Percentiles rank a stretch among this genome's conserved stretches.
phyloP scores from a whole-genome alignment of 2,888 invertebrate genomes.

The Operophtera brumata region DNA sequence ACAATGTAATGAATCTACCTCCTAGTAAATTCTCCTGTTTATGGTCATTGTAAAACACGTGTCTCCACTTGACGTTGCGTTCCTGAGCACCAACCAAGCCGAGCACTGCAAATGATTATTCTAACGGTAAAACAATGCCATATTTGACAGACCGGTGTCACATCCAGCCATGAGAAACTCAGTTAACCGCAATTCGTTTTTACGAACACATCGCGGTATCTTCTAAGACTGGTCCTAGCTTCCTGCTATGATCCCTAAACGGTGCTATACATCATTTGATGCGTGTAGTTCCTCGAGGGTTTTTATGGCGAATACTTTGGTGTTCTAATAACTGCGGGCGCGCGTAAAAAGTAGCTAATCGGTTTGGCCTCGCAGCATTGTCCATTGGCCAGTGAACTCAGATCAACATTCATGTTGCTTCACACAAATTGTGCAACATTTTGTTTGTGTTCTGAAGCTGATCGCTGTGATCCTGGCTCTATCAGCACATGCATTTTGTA shows the following conservation, averaged over 20 bases:
- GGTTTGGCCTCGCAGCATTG: slow-evolving; percentile 38
- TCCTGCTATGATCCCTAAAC: slow-evolving; percentile 70
- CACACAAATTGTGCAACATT: slow-evolving; percentile 15
- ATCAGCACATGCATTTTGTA: slow-evolving; percentile 44
- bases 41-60: slow-evolving; percentile 38
- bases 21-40: slow-evolving; percentile 42
- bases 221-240: slow-evolving; percentile 56
- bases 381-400: slow-evolving; percentile 46
- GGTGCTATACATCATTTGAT: slow-evolving; percentile 54
- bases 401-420: slow-evolving; percentile 2
- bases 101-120: slow-evolving; percentile 6
- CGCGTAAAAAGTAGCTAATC: slow-evolving; percentile 46
- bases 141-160: slow-evolving; percentile 41
- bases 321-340: slow-evolving; percentile 30
- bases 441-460: slow-evolving; percentile 11
- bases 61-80: slow-evolving; percentile 16
- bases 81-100: slow-evolving; percentile 9
- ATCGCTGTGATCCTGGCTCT: slow-evolving; percentile 19
- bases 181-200: slow-evolving; percentile 63
- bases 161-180: slow-evolving; percentile 45
- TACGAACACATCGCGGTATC: slow-evolving; percentile 41
- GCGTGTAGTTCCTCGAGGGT: slow-evolving; percentile 55
- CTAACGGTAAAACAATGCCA: slow-evolving; percentile 49
- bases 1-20: slow-evolving; percentile 45
- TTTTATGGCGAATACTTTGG: slow-evolving; percentile 53